phyloP scores from a whole-genome alignment of 2,113 vertebrate genomes.

The Muntiacus muntjak region DNA sequence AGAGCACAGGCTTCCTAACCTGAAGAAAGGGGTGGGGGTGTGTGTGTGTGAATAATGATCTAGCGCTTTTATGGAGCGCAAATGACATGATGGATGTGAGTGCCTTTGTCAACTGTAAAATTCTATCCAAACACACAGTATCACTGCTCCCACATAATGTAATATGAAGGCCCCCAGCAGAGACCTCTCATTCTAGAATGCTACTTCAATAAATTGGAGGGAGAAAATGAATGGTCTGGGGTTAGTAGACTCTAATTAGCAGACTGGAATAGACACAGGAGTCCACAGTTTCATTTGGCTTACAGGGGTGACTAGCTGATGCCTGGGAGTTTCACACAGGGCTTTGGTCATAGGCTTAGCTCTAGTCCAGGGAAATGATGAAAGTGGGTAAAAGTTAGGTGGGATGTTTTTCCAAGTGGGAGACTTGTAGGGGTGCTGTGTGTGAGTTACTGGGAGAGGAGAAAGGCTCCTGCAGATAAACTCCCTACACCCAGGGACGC shows the following conservation, averaged over 20 bases:
- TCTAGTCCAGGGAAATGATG: neutral
- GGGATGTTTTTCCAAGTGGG: neutral
- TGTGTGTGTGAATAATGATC: neutral
- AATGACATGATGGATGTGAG: neutral
- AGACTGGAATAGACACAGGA: neutral
- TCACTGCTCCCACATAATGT: neutral
- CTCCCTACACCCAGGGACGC: neutral
- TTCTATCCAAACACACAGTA: neutral
- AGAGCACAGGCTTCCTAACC: neutral
- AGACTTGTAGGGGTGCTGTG: neutral
- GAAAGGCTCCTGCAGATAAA: neutral
- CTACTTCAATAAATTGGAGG: slow-evolving; percentile 7
- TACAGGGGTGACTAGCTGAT: neutral
- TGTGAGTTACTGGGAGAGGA: neutral
- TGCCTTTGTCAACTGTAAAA: neutral
- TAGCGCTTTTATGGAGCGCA: neutral
- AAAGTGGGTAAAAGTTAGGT: neutral
- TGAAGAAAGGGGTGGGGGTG: neutral
- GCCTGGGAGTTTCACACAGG: neutral
- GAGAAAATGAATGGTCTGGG: slow-evolving; percentile 22
- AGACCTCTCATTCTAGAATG: slow-evolving; percentile 16
- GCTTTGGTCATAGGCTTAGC: neutral
- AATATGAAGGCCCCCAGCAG: neutral
- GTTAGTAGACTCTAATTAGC: slow-evolving; percentile 18
- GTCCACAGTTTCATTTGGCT: neutral